Conservation (phyloP, 2,888 invertebrate genomes). For the Eudasyphora cyanicolor region DNA sequence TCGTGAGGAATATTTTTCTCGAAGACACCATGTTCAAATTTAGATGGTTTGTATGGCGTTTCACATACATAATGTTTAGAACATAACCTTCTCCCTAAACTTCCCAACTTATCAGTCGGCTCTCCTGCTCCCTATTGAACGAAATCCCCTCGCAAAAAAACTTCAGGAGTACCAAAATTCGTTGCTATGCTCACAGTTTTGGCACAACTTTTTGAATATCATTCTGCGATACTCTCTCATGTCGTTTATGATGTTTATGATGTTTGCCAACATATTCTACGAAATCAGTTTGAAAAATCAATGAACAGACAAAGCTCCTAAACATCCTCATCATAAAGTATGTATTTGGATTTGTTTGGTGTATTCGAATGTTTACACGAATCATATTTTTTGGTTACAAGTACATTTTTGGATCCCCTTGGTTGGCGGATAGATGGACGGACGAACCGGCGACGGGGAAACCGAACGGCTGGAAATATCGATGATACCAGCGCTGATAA, state of each 20-base stretch:
- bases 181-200: neutral
- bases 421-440: slow-evolving; percentile 49
- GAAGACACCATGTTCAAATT: too few relatives aligned
- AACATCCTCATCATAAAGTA: slow-evolving; percentile 63
- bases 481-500: slow-evolving; percentile 20
- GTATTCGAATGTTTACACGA: slow-evolving; percentile 73
- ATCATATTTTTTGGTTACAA: slow-evolving; percentile 71
- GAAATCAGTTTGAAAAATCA: slow-evolving; percentile 67
- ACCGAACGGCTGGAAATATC: neutral
- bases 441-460: neutral
- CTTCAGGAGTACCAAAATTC: neutral
- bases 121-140: slow-evolving; percentile 7
- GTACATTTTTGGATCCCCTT: slow-evolving; percentile 49
- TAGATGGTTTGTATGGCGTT: too few relatives aligned
- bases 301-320: slow-evolving; percentile 47
- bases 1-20: too few relatives aligned
- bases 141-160: slow-evolving; percentile 51
- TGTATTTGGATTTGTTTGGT: slow-evolving; percentile 50
- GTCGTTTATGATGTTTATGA: slow-evolving; percentile 68
- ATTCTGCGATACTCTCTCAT: slow-evolving; percentile 44
- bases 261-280: slow-evolving; percentile 67
- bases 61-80: too few relatives aligned
- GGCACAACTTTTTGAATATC: slow-evolving; percentile 15
- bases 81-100: slow-evolving; percentile 17
- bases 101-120: neutral